phyloP scores from a whole-genome alignment of 35 echinoderm and acorn worm genomes.

The Acanthaster planci region DNA sequence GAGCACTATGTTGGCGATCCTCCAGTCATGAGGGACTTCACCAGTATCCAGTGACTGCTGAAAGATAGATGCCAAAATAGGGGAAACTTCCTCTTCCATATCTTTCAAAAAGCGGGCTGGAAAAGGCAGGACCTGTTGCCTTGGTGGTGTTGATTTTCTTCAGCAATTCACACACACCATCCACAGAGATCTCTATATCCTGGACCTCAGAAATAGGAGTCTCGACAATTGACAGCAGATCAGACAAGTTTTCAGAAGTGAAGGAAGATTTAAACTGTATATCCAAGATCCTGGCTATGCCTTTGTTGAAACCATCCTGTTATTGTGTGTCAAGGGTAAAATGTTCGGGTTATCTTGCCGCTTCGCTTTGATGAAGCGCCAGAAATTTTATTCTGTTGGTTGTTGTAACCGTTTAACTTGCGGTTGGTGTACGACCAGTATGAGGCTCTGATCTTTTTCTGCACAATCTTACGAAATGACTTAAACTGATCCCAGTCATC shows the following conservation, averaged over 20 bases:
- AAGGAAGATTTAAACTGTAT: conserved; percentile 50
- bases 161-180: conserved; percentile 41
- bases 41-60: not conserved
- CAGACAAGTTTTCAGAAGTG: conserved; percentile 15
- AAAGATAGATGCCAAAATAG: not conserved
- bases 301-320: conserved; percentile 29
- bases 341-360: conserved; percentile 28
- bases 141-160: conserved; percentile 45
- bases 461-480: conserved; percentile 35
- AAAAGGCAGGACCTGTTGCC: conserved; percentile 54
- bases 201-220: conserved; percentile 34
- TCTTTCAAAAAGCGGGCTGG: conserved; percentile 40
- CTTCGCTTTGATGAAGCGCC: conserved; percentile 40
- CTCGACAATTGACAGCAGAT: conserved; percentile 24
- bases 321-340: conserved; percentile 27
- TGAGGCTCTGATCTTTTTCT: conserved; percentile 36
- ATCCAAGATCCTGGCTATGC: conserved; percentile 28
- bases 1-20: conserved; percentile 45
- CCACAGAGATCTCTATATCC: conserved; percentile 18
- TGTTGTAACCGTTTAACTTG: conserved; percentile 26
- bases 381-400: conserved; percentile 47
- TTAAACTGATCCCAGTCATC: conserved; percentile 44
- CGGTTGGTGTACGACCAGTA: conserved; percentile 37
- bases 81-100: not conserved
- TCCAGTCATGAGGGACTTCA: conserved; percentile 24